A percentile compares a stretch with the other conserved stretches of the same genome.
Conservation (phyloP, 2,113 vertebrate species). For the Hiodon tergisus region DNA sequence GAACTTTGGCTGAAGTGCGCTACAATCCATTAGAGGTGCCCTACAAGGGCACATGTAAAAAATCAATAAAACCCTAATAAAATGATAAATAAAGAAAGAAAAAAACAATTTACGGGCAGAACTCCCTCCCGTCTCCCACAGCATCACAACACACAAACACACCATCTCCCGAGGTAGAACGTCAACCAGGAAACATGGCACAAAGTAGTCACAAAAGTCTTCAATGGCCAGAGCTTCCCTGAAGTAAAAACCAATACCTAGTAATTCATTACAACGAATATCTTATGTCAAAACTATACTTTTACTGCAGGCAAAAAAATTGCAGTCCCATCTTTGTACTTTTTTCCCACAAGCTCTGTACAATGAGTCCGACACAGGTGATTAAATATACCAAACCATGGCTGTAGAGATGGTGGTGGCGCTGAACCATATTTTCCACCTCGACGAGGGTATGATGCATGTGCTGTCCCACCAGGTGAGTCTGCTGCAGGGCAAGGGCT, state of each 20-base stretch:
- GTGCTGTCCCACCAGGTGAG: neutral
- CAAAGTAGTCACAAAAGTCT: neutral
- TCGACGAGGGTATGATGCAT: neutral
- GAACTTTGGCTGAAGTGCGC: slow-evolving; percentile 9
- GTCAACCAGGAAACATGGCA: neutral
- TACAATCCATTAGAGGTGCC: slow-evolving; percentile 16
- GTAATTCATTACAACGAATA: neutral
- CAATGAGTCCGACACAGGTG: too few relatives aligned
- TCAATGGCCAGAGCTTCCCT: neutral
- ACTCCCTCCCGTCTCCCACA: neutral
- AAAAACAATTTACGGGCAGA: slow-evolving; percentile 18
- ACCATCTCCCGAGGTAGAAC: neutral
- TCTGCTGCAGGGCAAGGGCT: neutral
- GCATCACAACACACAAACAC: too few relatives aligned
- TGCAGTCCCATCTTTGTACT: too few relatives aligned
- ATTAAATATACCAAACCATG: neutral
- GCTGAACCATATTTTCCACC: neutral
- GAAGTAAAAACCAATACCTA: neutral
- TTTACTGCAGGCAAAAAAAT: too few relatives aligned
- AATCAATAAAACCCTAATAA: slow-evolving; percentile 26
- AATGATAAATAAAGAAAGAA: slow-evolving; percentile 13
- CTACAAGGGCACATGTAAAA: slow-evolving; percentile 21
- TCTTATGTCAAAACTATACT: neutral
- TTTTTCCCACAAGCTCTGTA: too few relatives aligned
- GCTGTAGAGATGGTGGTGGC: neutral